phyloP scores from a whole-genome alignment of 2,888 invertebrate species.

The Chloroclysta siterata region DNA sequence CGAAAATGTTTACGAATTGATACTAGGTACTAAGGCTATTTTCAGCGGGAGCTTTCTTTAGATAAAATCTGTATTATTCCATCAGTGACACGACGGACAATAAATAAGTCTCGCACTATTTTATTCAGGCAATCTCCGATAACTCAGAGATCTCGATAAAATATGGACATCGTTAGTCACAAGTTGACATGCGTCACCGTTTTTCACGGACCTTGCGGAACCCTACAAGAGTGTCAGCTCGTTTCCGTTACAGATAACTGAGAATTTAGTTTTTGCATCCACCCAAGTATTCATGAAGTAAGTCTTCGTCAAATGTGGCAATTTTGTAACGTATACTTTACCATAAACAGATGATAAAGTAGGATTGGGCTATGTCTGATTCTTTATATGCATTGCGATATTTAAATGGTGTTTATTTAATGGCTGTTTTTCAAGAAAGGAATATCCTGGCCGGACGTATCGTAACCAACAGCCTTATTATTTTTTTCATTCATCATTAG shows the following conservation, averaged over 20 bases:
- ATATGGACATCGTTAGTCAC: conserved; percentile 27
- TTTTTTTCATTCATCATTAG: conserved; percentile 17
- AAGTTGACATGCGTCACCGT: conserved; percentile 16
- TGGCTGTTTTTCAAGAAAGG: conserved; percentile 19
- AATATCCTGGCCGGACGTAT: conserved; percentile 24
- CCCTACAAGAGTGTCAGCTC: conserved; percentile 51
- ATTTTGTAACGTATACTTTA: conserved; percentile 56
- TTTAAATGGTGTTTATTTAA: conserved; percentile 7
- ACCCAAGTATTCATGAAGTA: conserved; percentile 49
- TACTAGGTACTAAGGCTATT: no score
- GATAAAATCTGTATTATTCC: no score
- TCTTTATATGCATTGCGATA: conserved; percentile 26
- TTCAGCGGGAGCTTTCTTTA: no score
- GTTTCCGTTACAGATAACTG: conserved; percentile 62
- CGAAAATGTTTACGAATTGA: no score
- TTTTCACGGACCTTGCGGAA: conserved; percentile 37
- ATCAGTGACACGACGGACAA: neutral
- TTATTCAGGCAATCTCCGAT: conserved; percentile 7
- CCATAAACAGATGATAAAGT: conserved; percentile 45
- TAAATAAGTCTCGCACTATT: conserved; percentile 4
- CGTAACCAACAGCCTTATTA: conserved; percentile 13
- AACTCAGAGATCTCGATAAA: conserved; percentile 17
- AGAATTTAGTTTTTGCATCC: conserved; percentile 52
- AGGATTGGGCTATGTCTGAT: conserved; percentile 35
- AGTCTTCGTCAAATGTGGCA: conserved; percentile 48